Percentiles rank a stretch among this genome's conserved stretches.
phyloP scores from a whole-genome alignment of 2,888 invertebrate genomes.

The Agrypnus murinus region DNA sequence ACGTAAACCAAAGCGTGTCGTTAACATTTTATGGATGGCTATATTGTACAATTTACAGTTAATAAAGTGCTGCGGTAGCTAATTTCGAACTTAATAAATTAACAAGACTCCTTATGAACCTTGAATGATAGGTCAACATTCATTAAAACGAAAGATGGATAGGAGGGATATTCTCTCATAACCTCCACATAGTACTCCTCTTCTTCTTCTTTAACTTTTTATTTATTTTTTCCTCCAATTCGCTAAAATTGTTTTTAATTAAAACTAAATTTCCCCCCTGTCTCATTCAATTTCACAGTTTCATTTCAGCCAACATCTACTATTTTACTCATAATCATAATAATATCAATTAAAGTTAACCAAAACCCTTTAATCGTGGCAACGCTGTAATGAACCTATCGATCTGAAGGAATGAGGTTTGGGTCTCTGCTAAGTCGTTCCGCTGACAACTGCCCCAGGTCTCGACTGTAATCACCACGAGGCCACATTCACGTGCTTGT shows the following conservation, averaged over 20 bases:
- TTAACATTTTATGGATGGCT: constrained; percentile 41
- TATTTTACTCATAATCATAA: not conserved
- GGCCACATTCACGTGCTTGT: constrained; percentile 47
- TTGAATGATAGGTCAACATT: too few species aligned
- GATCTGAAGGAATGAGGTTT: constrained; percentile 47
- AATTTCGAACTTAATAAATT: constrained; percentile 30
- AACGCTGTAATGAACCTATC: constrained; percentile 55
- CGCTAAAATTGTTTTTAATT: too few species aligned
- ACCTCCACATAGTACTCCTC: too few species aligned
- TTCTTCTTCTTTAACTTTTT: too few species aligned
- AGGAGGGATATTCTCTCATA: too few species aligned
- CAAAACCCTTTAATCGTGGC: constrained; percentile 31
- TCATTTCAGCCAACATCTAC: too few species aligned
- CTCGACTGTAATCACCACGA: constrained; percentile 45
- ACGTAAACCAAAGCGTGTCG: constrained; percentile 41
- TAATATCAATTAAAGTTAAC: not conserved
- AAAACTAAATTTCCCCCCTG: too few species aligned
- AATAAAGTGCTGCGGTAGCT: constrained; percentile 29
- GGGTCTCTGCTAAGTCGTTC: constrained; percentile 44
- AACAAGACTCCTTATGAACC: not conserved
- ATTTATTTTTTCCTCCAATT: too few species aligned
- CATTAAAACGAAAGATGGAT: too few species aligned
- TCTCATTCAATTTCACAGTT: too few species aligned
- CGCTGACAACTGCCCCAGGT: constrained; percentile 46
- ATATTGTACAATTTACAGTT: constrained; percentile 36